Evolutionary conservation across 2,888 invertebrate species (phyloP), one percentile per base, ranked within the genome.

Genomic region (Agelastica alni): DNA sequence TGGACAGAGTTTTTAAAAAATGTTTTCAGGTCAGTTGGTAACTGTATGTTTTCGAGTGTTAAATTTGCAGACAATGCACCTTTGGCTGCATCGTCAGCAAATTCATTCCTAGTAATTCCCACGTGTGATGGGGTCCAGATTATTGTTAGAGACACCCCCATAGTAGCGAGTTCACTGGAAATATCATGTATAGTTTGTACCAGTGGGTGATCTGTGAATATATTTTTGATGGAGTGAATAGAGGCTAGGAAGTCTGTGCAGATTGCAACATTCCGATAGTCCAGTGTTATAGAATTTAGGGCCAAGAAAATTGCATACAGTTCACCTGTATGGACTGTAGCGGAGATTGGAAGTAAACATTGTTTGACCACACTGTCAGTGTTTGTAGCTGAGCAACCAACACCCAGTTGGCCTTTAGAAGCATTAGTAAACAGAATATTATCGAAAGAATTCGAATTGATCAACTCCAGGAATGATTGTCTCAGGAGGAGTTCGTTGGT

Each of bases 311-410:
- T 13, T n/a, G 14, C 32, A 28, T 13, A 44, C 30, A 44, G 14
- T 44, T 26, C 28, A n/a, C 44, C 44, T n/a, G 22, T 26, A 7
- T 30, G 44, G 2, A 44, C 30, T 14, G 26, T 43, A 2, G 12
- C 22, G 13, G 6, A 9, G n/a, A 4, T 10, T n/a, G 28, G 10
- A 10, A 43, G 43, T 7, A 26, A 3, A 18, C 16, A 12, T 4
- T 9, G 9, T 17, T 12, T 14, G 6, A 30, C 12, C 1, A 16
- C 30, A 10, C 10, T 16, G n/a, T 30, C 18, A 13, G 31, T 12
- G 4, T 2, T 17, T n/a, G 10, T 26, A 31, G 30, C 44, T 30
- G 30, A 30, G 13, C 44, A 44, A 10, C 44, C 31, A n/a, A 31
- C 31, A 4, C 20, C 28, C 13, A 12, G 28, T 3, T 20, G 4